Evolutionary conservation across 53 echinoderm and acorn worm species (phyloP).

Genomic region (Henricia sp.): DNA sequence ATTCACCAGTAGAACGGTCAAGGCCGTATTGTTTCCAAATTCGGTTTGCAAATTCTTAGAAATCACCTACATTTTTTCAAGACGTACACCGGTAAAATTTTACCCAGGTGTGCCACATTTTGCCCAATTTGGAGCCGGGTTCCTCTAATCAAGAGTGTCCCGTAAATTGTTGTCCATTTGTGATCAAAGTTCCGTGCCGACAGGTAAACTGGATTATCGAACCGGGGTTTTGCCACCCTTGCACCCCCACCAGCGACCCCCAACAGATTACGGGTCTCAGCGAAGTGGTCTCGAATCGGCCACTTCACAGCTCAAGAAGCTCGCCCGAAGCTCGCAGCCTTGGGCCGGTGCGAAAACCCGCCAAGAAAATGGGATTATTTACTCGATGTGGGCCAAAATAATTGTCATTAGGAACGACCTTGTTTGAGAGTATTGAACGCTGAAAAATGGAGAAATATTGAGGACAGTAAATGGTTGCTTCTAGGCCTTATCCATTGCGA

Average conservation of each 20-base stretch:
- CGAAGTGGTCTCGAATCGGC: constrained; percentile 11
- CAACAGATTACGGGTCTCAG: constrained; percentile 5
- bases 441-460: constrained; percentile 33
- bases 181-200: constrained; percentile 30
- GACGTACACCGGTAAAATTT: not conserved
- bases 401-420: constrained; percentile 59
- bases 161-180: not conserved
- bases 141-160: constrained; percentile 17
- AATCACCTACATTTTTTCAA: too few relatives aligned
- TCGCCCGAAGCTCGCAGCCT: constrained; percentile 7
- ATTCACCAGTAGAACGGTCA: too few relatives aligned
- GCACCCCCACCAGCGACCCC: not conserved
- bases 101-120: not conserved
- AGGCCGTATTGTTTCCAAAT: too few relatives aligned
- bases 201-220: constrained; percentile 54
- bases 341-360: constrained; percentile 40
- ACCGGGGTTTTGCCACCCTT: constrained; percentile 35
- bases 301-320: not conserved
- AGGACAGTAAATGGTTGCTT: not conserved
- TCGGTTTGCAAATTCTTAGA: too few relatives aligned
- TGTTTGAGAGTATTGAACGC: constrained; percentile 61
- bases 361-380: constrained; percentile 61
- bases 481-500: constrained; percentile 30
- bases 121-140: not conserved
- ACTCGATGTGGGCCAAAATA: constrained; percentile 46